Evolutionary conservation across 1,140 invertebrate species (phyloP), one percentile per base, ranked within the genome.

Genomic region (Asobara japonica): DNA sequence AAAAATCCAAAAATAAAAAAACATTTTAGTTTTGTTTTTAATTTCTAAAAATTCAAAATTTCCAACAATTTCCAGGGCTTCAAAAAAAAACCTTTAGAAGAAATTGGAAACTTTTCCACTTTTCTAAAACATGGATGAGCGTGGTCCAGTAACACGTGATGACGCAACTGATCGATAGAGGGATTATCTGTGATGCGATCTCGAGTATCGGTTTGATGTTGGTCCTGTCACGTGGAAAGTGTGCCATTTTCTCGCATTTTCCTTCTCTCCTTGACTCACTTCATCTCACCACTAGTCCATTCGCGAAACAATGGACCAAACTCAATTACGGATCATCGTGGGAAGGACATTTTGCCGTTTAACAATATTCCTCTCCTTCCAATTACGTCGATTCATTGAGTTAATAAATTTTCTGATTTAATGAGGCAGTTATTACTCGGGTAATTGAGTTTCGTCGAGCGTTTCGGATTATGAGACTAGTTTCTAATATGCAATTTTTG

Each of bases 151-250:
- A 36, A 36, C 11, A 36, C 31, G 5, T 5, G 31, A 36, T 36
- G 5, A 36, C 31, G 31, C 11, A 5, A 6, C 11, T 11, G 20
- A 56, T 25, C 22, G 18, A 56, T 56, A 13, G 7, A 56, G 3
- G 22, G 22, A 56, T 56, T 27, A 56, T 56, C 51, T 56, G 51
- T 56, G 25, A 56, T 56, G 18, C 51, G 51, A 56, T 56, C 51
- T 56, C 51, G 51, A 56, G 20, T 22, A 25, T 25, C 18, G 18
- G 22, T 22, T 22, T 56, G 51, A 56, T 20, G 8, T 27, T 20
- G 6, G 18, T 56, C 22, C 51, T 27, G 22, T 56, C 51, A 56
- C 25, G 51, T 25, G 51, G 20, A 56, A 56, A 25, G 51, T 20
- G 1, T 56, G 18, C 1, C 22, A 16, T 45, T 56, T 13, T 25